Evolutionary conservation across 2,797 vertebrate species (phyloP).

Genomic region (Pangasius krempfi): DNA sequence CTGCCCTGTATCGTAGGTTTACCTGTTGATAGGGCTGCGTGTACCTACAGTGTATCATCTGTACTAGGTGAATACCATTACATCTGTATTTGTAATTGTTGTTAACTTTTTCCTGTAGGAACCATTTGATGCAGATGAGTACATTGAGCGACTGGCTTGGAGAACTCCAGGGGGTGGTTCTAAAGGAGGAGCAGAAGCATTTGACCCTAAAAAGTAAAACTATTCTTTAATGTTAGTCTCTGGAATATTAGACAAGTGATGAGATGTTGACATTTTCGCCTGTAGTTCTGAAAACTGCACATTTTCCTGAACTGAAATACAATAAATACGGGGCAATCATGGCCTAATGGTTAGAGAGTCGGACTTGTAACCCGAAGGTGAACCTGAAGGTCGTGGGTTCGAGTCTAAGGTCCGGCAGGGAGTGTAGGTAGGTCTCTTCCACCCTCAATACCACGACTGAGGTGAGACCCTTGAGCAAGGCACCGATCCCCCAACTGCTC

Average conservation of each 20-base stretch:
- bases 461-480: no score
- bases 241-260: neutral
- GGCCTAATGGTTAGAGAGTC: no score
- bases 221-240: neutral
- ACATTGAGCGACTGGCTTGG: conserved; percentile 97
- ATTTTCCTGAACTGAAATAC: neutral
- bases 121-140: conserved; percentile 99
- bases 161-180: conserved; percentile 97
- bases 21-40: neutral
- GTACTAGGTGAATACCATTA: neutral
- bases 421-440: no score
- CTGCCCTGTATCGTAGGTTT: neutral
- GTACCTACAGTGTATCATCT: neutral
- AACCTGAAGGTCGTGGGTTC: no score
- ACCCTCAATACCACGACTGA: no score
- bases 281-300: neutral
- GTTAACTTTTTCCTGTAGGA: conserved; percentile 75
- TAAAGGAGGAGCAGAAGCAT: conserved; percentile 93
- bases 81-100: neutral
- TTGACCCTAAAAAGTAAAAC: conserved; percentile 95
- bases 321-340: no score
- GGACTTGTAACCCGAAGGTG: no score
- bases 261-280: neutral
- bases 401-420: no score
- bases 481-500: no score